phyloP scores from a whole-genome alignment of 1,140 invertebrate genomes.

The Drosophila azteca region DNA sequence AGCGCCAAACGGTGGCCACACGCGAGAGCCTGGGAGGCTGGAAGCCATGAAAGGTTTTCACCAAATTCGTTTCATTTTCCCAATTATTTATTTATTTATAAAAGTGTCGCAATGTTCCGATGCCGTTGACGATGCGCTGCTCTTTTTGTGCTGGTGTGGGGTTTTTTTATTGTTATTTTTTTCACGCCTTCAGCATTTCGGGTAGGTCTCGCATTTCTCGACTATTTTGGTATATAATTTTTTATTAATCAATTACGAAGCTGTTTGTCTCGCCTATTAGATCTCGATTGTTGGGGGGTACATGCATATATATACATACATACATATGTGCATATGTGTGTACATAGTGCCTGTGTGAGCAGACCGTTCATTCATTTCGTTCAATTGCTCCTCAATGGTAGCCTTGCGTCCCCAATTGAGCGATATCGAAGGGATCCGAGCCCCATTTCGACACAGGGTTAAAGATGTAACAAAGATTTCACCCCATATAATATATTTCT shows the following conservation, averaged over 20 bases:
- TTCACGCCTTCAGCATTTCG: slow-evolving; percentile 54
- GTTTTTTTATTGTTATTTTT: slow-evolving; percentile 2
- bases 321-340: no score
- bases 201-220: slow-evolving; percentile 45
- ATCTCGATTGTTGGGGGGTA: slow-evolving; percentile 17
- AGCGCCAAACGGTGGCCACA: slow-evolving; percentile 10
- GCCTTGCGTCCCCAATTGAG: slow-evolving; percentile 49
- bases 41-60: not conserved
- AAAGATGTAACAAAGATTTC: not conserved
- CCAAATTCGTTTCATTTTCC: slow-evolving; percentile 14
- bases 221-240: slow-evolving; percentile 68
- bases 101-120: slow-evolving; percentile 19
- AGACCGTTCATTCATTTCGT: slow-evolving; percentile 59
- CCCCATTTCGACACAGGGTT: no score
- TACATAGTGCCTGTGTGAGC: slow-evolving; percentile 9
- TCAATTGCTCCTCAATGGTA: slow-evolving; percentile 60
- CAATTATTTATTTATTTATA: slow-evolving; percentile 47
- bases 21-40: not conserved
- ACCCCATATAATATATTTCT: slow-evolving; percentile 25
- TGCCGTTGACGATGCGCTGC: no score
- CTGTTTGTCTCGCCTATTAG: slow-evolving; percentile 57
- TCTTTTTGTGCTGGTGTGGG: slow-evolving; percentile 1
- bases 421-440: slow-evolving; percentile 1
- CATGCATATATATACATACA: no score
- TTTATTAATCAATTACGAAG: slow-evolving; percentile 71